Evolutionary conservation across 1,140 invertebrate genomes (phyloP).

Genomic region (Drosophila orosa): DNA sequence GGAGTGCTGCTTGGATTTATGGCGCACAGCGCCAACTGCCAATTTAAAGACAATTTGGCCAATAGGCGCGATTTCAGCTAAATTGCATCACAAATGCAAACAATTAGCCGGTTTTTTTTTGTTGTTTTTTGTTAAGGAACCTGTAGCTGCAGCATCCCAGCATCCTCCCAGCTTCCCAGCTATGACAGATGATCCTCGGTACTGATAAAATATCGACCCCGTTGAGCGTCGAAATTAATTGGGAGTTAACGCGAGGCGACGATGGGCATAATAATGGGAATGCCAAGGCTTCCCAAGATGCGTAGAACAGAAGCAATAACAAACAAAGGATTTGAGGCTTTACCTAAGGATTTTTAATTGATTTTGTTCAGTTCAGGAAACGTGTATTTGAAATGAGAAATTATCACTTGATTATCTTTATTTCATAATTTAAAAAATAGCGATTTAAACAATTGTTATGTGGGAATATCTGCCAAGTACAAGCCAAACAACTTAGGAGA

Average conservation of each 20-base stretch:
- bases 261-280: constrained; percentile 29
- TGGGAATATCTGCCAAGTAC: not conserved
- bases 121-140: too few relatives aligned
- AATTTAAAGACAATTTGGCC: constrained; percentile 83
- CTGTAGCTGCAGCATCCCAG: constrained; percentile 1
- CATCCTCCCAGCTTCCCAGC: constrained; percentile 1
- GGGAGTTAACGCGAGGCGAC: constrained; percentile 43
- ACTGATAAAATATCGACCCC: constrained; percentile 35
- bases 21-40: constrained; percentile 74
- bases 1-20: constrained; percentile 77
- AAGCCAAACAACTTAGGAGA: not conserved
- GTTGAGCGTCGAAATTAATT: constrained; percentile 56
- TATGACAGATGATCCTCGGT: constrained; percentile 35
- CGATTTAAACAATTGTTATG: not conserved
- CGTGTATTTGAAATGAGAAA: not conserved
- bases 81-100: constrained; percentile 78
- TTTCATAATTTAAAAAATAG: not conserved
- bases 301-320: constrained; percentile 44
- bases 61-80: constrained; percentile 72
- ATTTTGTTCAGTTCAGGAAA: not conserved
- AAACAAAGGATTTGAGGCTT: not conserved
- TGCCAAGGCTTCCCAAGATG: not conserved
- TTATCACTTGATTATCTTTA: not conserved
- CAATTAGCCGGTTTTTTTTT: constrained; percentile 54
- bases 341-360: not conserved